Percentiles rank a stretch among this genome's conserved stretches.
Evolutionary conservation across 2,888 invertebrate genomes (phyloP).

Genomic region (Pardosa pseudoannulata): DNA sequence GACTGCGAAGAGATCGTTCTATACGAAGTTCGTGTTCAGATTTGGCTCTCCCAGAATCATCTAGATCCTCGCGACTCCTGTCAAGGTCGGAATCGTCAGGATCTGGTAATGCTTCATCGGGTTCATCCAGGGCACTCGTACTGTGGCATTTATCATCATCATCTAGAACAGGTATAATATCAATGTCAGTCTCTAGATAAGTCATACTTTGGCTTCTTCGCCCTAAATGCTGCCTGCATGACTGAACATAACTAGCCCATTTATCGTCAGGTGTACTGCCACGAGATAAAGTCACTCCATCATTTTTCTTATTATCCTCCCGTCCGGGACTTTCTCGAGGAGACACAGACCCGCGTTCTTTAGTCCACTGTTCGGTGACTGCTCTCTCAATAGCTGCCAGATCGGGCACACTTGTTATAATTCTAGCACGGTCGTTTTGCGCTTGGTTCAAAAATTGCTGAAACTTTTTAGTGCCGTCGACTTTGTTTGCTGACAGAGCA

Average conservation of each 20-base stretch:
- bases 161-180: constrained; percentile 49
- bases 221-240: constrained; percentile 75
- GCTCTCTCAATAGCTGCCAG: constrained; percentile 68
- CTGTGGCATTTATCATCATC: constrained; percentile 58
- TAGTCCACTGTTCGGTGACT: constrained; percentile 54
- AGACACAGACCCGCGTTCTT: constrained; percentile 29
- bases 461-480: constrained; percentile 53
- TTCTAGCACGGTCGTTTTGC: constrained; percentile 67
- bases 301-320: constrained; percentile 27
- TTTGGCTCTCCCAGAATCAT: constrained; percentile 79
- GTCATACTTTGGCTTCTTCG: constrained; percentile 72
- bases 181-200: constrained; percentile 72
- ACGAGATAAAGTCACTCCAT: constrained; percentile 24
- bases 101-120: constrained; percentile 25
- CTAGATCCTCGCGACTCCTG: constrained; percentile 42
- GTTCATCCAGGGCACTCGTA: constrained; percentile 43
- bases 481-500: neutral
- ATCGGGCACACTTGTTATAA: constrained; percentile 72
- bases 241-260: constrained; percentile 67
- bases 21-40: constrained; percentile 96
- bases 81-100: constrained; percentile 52
- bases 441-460: constrained; percentile 64
- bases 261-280: constrained; percentile 60
- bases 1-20: constrained; percentile 92
- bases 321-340: constrained; percentile 36